These are phyloP conservation scores for Petrocephalus schoutedeni DNA, from an alignment of 2,797 vertebrate genomes.

Conservation along the genomic window DNA sequence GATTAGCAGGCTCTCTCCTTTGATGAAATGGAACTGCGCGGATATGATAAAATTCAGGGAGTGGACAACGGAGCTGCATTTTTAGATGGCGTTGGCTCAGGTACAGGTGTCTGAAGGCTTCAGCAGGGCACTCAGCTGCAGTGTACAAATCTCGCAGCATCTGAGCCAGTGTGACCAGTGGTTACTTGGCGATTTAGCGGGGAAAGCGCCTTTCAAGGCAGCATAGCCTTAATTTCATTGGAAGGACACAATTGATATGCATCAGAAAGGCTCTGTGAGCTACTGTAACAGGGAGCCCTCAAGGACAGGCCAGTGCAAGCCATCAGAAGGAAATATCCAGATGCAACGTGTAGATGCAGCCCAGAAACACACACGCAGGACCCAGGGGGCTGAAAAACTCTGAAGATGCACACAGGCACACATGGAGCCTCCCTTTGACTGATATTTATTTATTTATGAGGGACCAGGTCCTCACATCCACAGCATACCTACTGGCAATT, in stretches of 20 bases:
- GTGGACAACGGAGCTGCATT: not conserved
- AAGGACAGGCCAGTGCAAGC: not conserved
- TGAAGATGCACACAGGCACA: not conserved
- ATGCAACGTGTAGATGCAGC: not conserved
- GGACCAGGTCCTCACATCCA: not conserved
- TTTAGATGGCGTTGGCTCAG: not conserved
- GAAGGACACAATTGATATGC: not conserved
- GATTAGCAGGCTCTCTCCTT: not conserved
- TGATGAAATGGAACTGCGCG: not conserved
- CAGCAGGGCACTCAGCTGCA: not conserved
- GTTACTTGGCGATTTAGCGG: not conserved
- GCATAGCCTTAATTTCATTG: not conserved
- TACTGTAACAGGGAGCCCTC: not conserved
- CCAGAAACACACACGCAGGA: not conserved
- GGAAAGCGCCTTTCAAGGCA: not conserved
- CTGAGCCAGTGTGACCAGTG: conserved; percentile 18
- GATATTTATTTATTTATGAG: not conserved
- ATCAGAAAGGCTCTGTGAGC: not conserved
- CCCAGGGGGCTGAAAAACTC: not conserved
- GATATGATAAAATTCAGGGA: not conserved
- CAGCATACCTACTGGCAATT: not conserved
- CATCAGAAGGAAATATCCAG: not conserved
- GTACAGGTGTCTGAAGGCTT: not conserved
- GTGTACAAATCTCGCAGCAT: conserved; percentile 4
- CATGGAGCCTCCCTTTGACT: not conserved